phyloP scores from a whole-genome alignment of 2,113 vertebrate genomes.

The Pollachius pollachius region DNA sequence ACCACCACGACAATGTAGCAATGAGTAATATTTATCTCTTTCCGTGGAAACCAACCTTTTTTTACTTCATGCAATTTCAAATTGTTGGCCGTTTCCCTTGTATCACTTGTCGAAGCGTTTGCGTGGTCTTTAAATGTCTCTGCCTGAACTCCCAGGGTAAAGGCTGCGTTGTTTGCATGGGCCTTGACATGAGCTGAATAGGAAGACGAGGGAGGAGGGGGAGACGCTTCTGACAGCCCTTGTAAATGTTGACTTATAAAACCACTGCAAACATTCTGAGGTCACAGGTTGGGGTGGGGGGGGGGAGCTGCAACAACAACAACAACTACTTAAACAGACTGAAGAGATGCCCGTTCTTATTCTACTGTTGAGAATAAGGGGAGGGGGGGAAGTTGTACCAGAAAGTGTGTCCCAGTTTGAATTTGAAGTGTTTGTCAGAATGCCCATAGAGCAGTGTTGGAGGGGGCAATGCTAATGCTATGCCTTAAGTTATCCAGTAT shows the following conservation, averaged over 20 bases:
- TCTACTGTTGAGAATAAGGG: conserved; percentile 20
- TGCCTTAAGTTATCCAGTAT: conserved; percentile 1
- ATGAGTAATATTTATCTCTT: background rate
- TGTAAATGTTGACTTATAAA: conserved; percentile 73
- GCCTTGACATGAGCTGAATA: conserved; percentile 41
- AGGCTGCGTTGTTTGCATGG: conserved; percentile 39
- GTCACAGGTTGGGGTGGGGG: conserved; percentile 47
- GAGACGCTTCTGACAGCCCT: conserved; percentile 42
- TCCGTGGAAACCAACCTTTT: conserved; percentile 1
- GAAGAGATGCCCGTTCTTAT: conserved; percentile 26
- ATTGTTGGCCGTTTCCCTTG: background rate
- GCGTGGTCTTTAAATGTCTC: conserved; percentile 26
- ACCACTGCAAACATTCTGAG: conserved; percentile 60
- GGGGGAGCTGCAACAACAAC: conserved; percentile 13
- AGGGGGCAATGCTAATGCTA: background rate
- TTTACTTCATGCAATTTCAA: background rate
- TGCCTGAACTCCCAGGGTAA: conserved; percentile 20
- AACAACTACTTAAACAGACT: conserved; percentile 57
- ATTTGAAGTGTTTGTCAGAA: conserved; percentile 1
- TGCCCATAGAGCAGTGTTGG: background rate
- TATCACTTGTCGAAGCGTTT: conserved; percentile 1
- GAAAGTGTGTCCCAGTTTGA: conserved; percentile 25
- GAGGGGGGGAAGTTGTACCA: background rate
- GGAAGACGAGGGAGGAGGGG: conserved; percentile 37
- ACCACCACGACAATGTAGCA: background rate